Evolutionary conservation across 2,113 vertebrate genomes (phyloP).

Genomic region (Oncorhynchus kisutch): DNA sequence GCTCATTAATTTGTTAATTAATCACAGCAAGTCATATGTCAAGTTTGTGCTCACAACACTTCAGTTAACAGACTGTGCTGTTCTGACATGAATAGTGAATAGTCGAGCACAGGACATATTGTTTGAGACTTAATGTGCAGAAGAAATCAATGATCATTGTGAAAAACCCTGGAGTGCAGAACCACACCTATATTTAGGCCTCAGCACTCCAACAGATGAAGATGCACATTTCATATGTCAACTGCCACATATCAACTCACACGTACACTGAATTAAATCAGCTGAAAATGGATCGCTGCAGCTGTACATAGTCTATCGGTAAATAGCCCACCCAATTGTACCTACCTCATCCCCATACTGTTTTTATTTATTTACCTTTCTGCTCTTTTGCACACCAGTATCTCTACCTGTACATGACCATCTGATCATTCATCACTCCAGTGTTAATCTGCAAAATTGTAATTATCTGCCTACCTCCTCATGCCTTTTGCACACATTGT

Average conservation of each 20-base stretch:
- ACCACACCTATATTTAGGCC: background rate
- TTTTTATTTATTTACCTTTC: too few relatives aligned
- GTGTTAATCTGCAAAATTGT: too few relatives aligned
- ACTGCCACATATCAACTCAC: too few relatives aligned
- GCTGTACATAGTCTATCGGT: too few relatives aligned
- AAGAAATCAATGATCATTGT: background rate
- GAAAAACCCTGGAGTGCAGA: background rate
- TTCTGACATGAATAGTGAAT: background rate
- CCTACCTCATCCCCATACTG: too few relatives aligned
- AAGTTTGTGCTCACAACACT: background rate
- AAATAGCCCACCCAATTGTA: too few relatives aligned
- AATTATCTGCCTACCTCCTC: too few relatives aligned
- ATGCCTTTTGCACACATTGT: too few relatives aligned
- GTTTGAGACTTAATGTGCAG: background rate
- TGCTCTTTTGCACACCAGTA: too few relatives aligned
- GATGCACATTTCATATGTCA: background rate
- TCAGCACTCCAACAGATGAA: background rate
- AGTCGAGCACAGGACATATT: background rate
- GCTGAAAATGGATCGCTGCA: background rate
- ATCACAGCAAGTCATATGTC: background rate
- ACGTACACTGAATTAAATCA: conserved; percentile 25
- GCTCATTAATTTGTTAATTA: background rate
- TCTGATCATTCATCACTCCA: too few relatives aligned
- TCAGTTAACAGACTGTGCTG: background rate
- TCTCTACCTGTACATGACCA: too few relatives aligned